Evolutionary conservation across 1,140 invertebrate species (phyloP), one percentile per base, ranked within the genome.

Genomic region (Eupristina koningsbergeri): DNA sequence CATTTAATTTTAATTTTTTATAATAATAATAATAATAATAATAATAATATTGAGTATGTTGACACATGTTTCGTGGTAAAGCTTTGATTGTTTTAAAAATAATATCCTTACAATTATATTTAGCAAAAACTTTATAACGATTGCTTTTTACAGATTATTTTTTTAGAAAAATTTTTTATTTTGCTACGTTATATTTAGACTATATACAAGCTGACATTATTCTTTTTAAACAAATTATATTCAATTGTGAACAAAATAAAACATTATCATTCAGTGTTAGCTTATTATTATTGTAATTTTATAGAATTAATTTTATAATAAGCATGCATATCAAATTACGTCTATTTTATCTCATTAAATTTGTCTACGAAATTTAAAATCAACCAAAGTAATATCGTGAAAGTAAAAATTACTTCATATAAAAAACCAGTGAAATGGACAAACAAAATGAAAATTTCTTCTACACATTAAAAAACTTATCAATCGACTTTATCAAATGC

Each of bases 31-130:
- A 50, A n/a, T n/a, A n/a, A n/a, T n/a, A n/a, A n/a, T n/a, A n/a
- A n/a, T n/a, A n/a, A n/a, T n/a, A n/a, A n/a, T n/a, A 41, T 15
- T 58, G 81, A 83, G 81, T 82, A 67, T 26, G 84, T 85, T 87
- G 78, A 90, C 91, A 91, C 91, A 91, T 91, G 90, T 91, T 92
- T 92, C 87, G 90, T 91, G 88, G 86, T 91, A 89, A 89, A 75
- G 53, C 67, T 86, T 84, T 73, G 77, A 86, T 84, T 75, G n/a
- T n/a, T n/a, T n/a, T n/a, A 80, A 83, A 11, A 39, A 7, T 29
- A 50, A 39, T 34, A 76, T 0, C 1, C 26, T 61, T 76, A 58
- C 74, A 34, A 53, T 74, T 74, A 17, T 74, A 15, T 8, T 75
- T n/a, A 7, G 17, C n/a, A 47, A 75, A 31, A 50, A 53, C 73